Conservation (phyloP, 2,797 vertebrate genomes). For the Eupleurogrammus muticus region DNA sequence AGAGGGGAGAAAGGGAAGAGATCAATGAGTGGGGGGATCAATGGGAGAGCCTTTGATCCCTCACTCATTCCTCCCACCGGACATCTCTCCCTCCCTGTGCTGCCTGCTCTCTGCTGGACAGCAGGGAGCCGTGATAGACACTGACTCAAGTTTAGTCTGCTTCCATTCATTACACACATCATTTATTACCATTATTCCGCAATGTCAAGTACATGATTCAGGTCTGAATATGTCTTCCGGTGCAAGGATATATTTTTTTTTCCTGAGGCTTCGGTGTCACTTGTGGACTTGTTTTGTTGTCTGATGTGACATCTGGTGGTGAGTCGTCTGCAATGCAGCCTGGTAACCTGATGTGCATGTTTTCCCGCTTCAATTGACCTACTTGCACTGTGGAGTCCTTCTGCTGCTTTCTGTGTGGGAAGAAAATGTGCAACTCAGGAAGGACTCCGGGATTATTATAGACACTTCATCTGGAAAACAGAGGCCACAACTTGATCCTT, state of each 20-base stretch:
- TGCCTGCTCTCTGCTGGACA: neutral
- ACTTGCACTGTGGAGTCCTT: conserved; percentile 40
- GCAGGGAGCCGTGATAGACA: neutral
- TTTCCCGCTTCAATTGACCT: conserved; percentile 73
- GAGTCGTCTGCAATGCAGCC: conserved; percentile 38
- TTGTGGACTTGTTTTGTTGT: conserved; percentile 50
- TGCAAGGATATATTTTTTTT: neutral
- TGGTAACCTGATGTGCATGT: neutral
- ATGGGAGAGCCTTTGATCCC: conserved; percentile 70
- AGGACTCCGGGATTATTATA: conserved; percentile 12
- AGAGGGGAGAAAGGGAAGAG: conserved; percentile 50
- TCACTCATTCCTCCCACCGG: conserved; percentile 55
- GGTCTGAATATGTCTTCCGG: neutral
- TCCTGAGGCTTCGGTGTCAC: neutral
- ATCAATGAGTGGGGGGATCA: conserved; percentile 64
- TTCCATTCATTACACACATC: conserved; percentile 10
- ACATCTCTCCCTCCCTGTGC: conserved; percentile 28
- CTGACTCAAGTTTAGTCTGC: neutral
- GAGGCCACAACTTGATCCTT: neutral
- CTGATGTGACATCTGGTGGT: conserved; percentile 69
- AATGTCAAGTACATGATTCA: neutral
- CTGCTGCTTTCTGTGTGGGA: conserved; percentile 24
- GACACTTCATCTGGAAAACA: neutral
- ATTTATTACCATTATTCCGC: neutral
- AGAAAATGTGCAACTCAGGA: conserved; percentile 1